Evolutionary conservation across 1,140 invertebrate species (phyloP), one percentile per base, ranked within the genome.

Genomic region (Drosophila lini): DNA sequence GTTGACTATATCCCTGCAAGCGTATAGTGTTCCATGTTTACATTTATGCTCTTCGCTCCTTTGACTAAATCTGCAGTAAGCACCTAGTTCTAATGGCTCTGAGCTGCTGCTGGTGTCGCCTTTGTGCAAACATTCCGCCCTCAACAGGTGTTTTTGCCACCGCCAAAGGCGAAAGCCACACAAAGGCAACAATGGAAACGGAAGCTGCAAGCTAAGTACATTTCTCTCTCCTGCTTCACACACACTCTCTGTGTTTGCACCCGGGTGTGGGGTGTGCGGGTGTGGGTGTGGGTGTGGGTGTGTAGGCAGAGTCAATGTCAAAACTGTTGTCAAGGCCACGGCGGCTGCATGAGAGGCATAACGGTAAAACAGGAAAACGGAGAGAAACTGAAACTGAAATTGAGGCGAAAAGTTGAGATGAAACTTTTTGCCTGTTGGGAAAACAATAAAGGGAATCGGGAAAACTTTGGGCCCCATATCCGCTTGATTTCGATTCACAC

Each of bases 281-380:
- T 53, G 47, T 28, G 32, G 5, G n/a, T 53, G 47, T 28, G 32
- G 5, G n/a, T 25, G 50, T 32, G 16, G 19, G 19, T 19, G 41
- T 22, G 22, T 11, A 42, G 42, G 67, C 31, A 41, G 55, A 55
- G 61, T 76, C 74, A 76, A 76, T 76, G 74, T 60, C 74, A 77
- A 76, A 76, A 67, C 22, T 47, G 62, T 76, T 76, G 73, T 60
- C 74, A 76, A 76, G 74, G 74, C 47, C 73, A 76, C 61, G 50
- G 19, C 48, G 47, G 28, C 28, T 31, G 36, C 63, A 50, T 47
- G 64, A 44, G 22, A 15, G 63, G 31, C 28, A 70, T 42, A 71
- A 38, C 25, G 61, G 28, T 42, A 16, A 42, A n/a, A 41, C n/a
- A 41, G 52, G 32, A 36, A 36, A 38, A 19, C 32, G 13, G 19